A percentile compares a stretch with the other conserved stretches of the same genome.
These are phyloP conservation scores for Lepilemur ruficaudatus DNA, from an alignment of 2,797 vertebrate species.

Conservation along the genomic window DNA sequence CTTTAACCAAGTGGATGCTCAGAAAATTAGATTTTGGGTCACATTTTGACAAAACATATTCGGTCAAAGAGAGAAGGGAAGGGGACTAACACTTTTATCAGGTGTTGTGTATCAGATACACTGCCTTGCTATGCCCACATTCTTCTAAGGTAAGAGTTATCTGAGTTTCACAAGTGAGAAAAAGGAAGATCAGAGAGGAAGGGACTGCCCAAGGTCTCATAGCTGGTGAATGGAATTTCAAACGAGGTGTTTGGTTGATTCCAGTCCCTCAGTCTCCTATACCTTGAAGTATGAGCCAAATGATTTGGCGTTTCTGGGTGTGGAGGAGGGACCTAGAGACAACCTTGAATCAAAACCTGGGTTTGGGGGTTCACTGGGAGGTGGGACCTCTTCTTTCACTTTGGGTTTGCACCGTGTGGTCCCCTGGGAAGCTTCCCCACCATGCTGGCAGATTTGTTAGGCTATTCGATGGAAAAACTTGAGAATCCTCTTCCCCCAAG, in stretches of 20 bases:
- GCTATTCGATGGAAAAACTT: background rate
- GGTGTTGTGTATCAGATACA: background rate
- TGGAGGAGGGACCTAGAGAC: background rate
- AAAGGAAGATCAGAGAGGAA: background rate
- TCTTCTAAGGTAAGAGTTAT: background rate
- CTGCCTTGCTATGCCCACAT: too few species aligned
- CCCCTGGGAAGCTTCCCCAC: background rate
- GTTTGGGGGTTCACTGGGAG: fast-evolving
- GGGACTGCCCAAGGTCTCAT: background rate
- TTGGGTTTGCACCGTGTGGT: background rate
- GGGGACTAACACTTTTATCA: background rate
- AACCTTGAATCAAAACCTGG: background rate
- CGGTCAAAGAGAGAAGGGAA: background rate
- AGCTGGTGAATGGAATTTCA: background rate
- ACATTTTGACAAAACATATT: background rate
- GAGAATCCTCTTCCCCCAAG: background rate
- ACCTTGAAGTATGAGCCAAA: background rate
- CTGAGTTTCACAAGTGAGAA: background rate
- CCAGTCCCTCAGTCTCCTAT: background rate
- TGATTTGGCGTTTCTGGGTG: background rate
- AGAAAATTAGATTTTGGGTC: background rate
- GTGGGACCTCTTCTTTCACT: background rate
- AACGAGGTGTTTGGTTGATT: background rate
- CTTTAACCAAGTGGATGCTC: background rate
- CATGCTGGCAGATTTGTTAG: background rate